phyloP scores from a whole-genome alignment of 2,797 vertebrate genomes.

The Argyrosomus regius region DNA sequence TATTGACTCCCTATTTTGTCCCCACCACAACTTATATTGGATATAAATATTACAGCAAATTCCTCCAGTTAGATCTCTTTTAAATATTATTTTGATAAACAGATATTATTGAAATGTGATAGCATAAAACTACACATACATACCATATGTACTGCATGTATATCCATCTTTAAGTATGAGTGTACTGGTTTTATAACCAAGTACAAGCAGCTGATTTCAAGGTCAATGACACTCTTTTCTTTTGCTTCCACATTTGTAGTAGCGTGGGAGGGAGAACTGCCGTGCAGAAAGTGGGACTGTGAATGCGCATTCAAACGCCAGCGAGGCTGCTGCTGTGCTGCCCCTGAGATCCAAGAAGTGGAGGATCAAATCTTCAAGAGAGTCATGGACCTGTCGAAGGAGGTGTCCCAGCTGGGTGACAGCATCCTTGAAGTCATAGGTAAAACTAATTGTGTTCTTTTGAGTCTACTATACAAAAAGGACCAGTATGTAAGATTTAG shows the following conservation, averaged over 20 bases:
- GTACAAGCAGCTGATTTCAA: background rate
- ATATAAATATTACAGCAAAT: background rate
- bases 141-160: background rate
- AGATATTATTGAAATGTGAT: background rate
- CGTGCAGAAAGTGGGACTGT: constrained; percentile 66
- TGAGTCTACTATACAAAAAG: background rate
- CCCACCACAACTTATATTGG: background rate
- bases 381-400: constrained; percentile 32
- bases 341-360: constrained; percentile 27
- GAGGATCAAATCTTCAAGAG: constrained; percentile 49
- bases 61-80: background rate
- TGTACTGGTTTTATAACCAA: background rate
- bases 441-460: constrained; percentile 22
- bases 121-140: background rate
- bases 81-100: background rate
- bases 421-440: constrained; percentile 53
- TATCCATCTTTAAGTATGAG: background rate
- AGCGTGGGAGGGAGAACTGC: constrained; percentile 42
- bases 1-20: no score
- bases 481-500: no score
- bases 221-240: no score
- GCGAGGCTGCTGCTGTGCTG: constrained; percentile 72
- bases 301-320: constrained; percentile 58
- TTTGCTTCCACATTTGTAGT: constrained; percentile 37
- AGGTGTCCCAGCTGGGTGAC: constrained; percentile 27